Conservation (phyloP, 2,797 vertebrate species). For the Atherinosoma microstoma region DNA sequence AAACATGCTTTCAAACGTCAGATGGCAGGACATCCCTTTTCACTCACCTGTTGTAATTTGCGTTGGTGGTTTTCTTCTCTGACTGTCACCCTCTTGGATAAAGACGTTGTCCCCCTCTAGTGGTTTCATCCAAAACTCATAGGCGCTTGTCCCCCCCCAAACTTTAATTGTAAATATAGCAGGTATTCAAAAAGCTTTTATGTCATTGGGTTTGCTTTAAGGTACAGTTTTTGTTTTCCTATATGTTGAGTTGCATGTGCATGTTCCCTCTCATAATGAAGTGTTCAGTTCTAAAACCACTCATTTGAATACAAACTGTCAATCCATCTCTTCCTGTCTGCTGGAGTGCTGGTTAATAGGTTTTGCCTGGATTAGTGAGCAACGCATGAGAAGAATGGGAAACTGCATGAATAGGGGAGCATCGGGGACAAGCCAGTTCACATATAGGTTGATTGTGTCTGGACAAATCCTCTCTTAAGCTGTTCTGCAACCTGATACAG, state of each 20-base stretch:
- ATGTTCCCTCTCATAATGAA: slow-evolving; percentile 20
- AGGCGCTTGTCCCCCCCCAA: neutral
- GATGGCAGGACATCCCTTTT: slow-evolving; percentile 23
- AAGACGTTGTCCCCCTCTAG: slow-evolving; percentile 70
- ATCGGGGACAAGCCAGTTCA: slow-evolving; percentile 58
- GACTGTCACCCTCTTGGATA: neutral
- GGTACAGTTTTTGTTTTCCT: neutral
- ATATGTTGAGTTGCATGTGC: slow-evolving; percentile 27
- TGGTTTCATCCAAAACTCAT: slow-evolving; percentile 49
- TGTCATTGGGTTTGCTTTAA: neutral
- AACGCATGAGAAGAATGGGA: slow-evolving; percentile 64
- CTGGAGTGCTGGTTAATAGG: slow-evolving; percentile 66
- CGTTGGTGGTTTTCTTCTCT: slow-evolving; percentile 32
- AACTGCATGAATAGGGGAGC: slow-evolving; percentile 61
- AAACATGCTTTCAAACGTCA: slow-evolving; percentile 12
- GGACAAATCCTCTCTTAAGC: slow-evolving; percentile 73
- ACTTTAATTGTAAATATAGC: neutral
- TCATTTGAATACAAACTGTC: slow-evolving; percentile 66
- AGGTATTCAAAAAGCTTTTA: neutral
- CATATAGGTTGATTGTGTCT: slow-evolving; percentile 62
- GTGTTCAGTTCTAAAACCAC: slow-evolving; percentile 23
- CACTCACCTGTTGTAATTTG: slow-evolving; percentile 65
- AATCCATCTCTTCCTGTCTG: slow-evolving; percentile 63
- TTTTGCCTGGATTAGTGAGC: slow-evolving; percentile 71
- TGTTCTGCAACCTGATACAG: slow-evolving; percentile 38